Base-by-base conservation (phyloP, 2,888 invertebrate species). In the Leptinotarsa tumamoca region DNA sequence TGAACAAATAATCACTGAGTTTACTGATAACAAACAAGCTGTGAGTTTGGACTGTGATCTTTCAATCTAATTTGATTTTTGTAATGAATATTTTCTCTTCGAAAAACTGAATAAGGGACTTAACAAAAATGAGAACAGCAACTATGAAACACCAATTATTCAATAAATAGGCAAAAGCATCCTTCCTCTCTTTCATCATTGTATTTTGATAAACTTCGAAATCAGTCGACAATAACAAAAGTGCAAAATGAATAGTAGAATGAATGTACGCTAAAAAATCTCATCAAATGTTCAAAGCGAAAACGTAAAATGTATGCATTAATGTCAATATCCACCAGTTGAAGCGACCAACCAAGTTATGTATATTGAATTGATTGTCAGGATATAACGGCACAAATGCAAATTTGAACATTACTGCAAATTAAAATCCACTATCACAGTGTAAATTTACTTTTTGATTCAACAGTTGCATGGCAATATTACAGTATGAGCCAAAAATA, bases 321-420 rank as follows among this genome's bases (percentile, higher is more conserved):
- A 63, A 14, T n/a, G 27, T 63, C 63, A 33, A 63, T 63, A 33
- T 17, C 2, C 10, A 63, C 7, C 63, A 63, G 33, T 27, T 17
- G 27, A 33, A 63, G 17, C 27, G 33, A 63, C 61, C 23, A 63
- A 63, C 61, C 23, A 63, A 56, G 33, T 33, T 63, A 63, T 63
- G 63, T 63, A 63, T 63, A 15, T 33, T 14, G 63, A 43, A 63
- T 63, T 7, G 63, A 17, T 43, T 43, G 63, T 43, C n/a, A 33
- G 63, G n/a, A 4, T 63, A n/a, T 43, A 63, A 2, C 33, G 63
- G 13, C 43, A 63, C 43, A 63, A 63, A 63, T 63, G 63, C 63
- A 63, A 63, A 63, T 63, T 63, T 43, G 43, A 63, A 43, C 43
- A 63, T 27, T 33, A n/a, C n/a, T n/a, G 63, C 63, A 63, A 43